phyloP scores from a whole-genome alignment of 2,888 invertebrate species.

The Megalurothrips usitatus region DNA sequence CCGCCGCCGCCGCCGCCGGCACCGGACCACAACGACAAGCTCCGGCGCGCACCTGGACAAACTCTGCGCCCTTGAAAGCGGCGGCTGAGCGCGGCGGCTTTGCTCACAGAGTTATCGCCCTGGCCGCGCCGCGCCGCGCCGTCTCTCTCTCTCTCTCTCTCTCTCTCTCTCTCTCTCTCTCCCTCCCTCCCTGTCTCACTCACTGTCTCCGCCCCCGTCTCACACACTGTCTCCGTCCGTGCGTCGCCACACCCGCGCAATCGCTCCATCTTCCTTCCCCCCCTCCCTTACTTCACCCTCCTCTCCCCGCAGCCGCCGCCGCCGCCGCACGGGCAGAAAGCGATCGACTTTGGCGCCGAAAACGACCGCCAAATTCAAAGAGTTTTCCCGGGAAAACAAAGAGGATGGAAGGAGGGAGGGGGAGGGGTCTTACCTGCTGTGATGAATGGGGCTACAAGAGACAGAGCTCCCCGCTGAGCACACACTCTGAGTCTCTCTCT shows the following conservation, averaged over 20 bases:
- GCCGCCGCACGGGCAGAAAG: too few relatives aligned
- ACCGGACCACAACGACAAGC: neutral
- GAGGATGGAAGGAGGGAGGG: too few relatives aligned
- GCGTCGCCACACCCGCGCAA: too few relatives aligned
- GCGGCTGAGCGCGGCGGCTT: neutral
- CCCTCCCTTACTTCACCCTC: neutral
- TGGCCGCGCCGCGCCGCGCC: neutral
- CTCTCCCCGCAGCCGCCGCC: neutral
- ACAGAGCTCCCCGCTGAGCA: too few relatives aligned
- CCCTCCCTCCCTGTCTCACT: neutral
- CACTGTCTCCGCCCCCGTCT: neutral
- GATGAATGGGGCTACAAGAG: too few relatives aligned
- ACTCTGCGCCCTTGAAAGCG: conserved; percentile 7
- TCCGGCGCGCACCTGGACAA: neutral
- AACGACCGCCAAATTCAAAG: neutral
- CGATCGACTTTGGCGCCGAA: neutral
- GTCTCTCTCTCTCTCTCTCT: neutral
- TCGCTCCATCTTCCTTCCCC: neutral
- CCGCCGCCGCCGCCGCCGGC: too few relatives aligned
- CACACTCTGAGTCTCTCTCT: too few relatives aligned
- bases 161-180: neutral
- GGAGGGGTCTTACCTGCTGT: too few relatives aligned
- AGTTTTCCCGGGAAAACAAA: too few relatives aligned
- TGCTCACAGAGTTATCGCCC: neutral
- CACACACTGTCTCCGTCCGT: neutral